Evolutionary conservation across 1,140 invertebrate genomes (phyloP), one percentile per base, ranked within the genome.

Genomic region (Sminthurinus signatus): DNA sequence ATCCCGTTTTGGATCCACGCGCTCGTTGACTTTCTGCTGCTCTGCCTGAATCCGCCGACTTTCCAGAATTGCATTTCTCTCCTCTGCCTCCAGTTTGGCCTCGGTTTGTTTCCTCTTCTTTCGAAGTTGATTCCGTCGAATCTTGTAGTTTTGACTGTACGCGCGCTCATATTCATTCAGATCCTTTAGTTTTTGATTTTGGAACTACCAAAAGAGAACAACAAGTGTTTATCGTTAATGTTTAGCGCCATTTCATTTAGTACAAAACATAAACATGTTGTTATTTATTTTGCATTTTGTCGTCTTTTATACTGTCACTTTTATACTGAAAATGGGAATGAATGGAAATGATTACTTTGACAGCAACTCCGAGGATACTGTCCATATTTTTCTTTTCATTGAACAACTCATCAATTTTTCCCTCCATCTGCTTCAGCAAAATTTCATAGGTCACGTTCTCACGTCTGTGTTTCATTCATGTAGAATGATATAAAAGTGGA

Each of bases 131-230:
- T 5, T 15, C 21, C 36, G 29, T 4, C 54, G 54, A 21, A 56
- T 42, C 39, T 23, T 5, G 31, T 56, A 56, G 19, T 56, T 56
- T 10, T 3, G 3, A 39, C 23, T 56, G 54, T 56, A 56, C 2
- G 32, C 32, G 10, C 39, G 36, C 21, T 56, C 54, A 56, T 36
- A 56, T 8, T 56, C 54, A 8, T 8, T 27, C 29, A 56, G 19
- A 42, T 56, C 54, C 28, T 56, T 56, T 3, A 56, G 19, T 27
- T 56, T 56, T 56, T 56, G 54, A 8, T 56, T 32, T 56, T 56
- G 29, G 39, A 56, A 56, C 51, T 54, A 31, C 51, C 23, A 54
- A 31, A 23, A 19, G 46, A 50, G 46, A n/a, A n/a, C n/a, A n/a
- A n/a, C 14, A 50, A 17, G 10, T 23, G 19, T 50, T 50, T 17